Base-by-base conservation (phyloP, 2,888 invertebrate species). In the Drosophila antonietae region DNA sequence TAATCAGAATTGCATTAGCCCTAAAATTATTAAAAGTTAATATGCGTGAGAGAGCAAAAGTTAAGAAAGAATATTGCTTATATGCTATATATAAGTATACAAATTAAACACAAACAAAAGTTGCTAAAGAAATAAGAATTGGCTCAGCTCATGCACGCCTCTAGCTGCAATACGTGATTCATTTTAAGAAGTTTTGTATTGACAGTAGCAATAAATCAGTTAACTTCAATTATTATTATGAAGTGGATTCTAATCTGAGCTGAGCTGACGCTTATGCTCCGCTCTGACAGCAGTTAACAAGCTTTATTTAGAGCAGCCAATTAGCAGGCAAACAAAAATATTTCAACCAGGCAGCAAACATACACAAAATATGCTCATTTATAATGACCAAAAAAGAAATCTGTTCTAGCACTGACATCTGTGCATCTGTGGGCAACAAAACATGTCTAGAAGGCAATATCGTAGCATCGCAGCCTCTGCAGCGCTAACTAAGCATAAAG, bases 381-480 rank as follows among this genome's bases (percentile, higher is more conserved):
- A 62, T 59, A 35, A 64, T 72, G 75, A 43, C 81, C 65, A 66
- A 77, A 77, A 63, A 62, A 53, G 28, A 56, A 53, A 20, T 67
- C 63, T 47, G 61, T 67, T 78, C 83, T 66, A 70, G 49, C 46
- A 64, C 55, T 65, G 65, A 78, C 81, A 75, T 28, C 28, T 69
- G 58, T 65, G 65, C 78, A 75, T 57, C 74, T 66, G 73, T 35
- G 53, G 65, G 75, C 81, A 78, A 56, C 71, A 61, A 44, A 79
- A 80, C 58, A 63, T 33, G 53, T n/a, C 44, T 39, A 46, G 44
- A 7, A 55, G 49, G 53, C 65, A 71, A n/a, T n/a, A 9, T 9
- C 2, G 39, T 15, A 41, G 62, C 49, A 43, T 65, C 43, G 60
- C 43, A 52, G 61, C 55, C 59, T 33, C 33, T 2, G 12, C 58